A percentile compares a stretch with the other conserved stretches of the same genome.
Conservation (phyloP, 2,888 invertebrate genomes). For the Allacma fusca region DNA sequence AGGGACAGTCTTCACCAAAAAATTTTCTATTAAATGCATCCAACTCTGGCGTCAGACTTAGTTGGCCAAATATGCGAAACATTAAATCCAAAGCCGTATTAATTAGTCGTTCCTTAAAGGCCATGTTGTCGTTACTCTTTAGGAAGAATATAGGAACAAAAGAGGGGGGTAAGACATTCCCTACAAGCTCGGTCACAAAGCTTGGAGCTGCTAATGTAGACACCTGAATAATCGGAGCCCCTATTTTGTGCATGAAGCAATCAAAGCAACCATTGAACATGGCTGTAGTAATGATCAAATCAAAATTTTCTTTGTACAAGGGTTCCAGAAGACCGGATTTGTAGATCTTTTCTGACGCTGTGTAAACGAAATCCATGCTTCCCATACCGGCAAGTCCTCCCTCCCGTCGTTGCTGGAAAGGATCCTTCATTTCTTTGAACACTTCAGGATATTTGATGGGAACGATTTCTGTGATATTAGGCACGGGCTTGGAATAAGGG, state of each 20-base stretch:
- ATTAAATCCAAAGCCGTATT: background rate
- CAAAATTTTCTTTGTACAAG: slow-evolving; percentile 51
- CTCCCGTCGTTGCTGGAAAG: background rate
- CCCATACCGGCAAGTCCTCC: slow-evolving; percentile 37
- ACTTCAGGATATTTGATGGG: slow-evolving; percentile 42
- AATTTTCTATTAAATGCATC: background rate
- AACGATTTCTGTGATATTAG: slow-evolving; percentile 61
- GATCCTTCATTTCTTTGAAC: background rate
- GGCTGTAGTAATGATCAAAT: slow-evolving; percentile 61
- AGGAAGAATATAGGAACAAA: slow-evolving; percentile 74
- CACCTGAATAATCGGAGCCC: slow-evolving; percentile 60
- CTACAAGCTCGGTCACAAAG: background rate
- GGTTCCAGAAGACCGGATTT: slow-evolving; percentile 37
- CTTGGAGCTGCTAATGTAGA: slow-evolving; percentile 34
- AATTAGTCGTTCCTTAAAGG: slow-evolving; percentile 26
- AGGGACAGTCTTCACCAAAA: slow-evolving; percentile 49
- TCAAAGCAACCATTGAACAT: slow-evolving; percentile 67
- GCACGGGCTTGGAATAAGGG: slow-evolving; percentile 63
- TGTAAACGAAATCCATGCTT: slow-evolving; percentile 63
- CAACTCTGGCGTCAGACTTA: background rate
- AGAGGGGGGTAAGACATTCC: slow-evolving; percentile 27
- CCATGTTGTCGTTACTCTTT: slow-evolving; percentile 35
- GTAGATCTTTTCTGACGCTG: slow-evolving; percentile 40
- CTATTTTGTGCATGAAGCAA: slow-evolving; percentile 67
- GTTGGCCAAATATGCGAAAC: background rate